These are phyloP conservation scores for Dermochelys coriacea DNA, from an alignment of 2,797 vertebrate genomes.

Conservation along the genomic window DNA sequence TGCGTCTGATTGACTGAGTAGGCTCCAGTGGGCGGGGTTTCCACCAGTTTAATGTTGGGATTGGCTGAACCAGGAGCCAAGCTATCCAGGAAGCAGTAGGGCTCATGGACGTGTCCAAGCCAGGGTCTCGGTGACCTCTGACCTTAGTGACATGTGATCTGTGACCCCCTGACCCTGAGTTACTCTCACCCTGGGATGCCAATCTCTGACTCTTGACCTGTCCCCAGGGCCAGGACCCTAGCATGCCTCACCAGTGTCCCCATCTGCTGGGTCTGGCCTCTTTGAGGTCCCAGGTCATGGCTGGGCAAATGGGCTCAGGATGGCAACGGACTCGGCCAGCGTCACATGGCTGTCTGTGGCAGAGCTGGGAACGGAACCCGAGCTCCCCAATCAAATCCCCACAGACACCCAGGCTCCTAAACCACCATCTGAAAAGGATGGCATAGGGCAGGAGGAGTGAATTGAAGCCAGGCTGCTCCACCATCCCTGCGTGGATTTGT, in stretches of 20 bases:
- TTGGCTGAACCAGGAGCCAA: neutral
- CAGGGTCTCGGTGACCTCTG: neutral
- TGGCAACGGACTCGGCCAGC: neutral
- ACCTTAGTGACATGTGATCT: neutral
- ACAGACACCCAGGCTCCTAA: neutral
- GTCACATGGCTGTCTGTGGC: neutral
- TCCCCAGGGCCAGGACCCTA: neutral
- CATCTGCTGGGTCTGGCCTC: neutral
- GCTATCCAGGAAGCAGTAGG: too few species aligned
- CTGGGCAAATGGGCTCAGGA: neutral
- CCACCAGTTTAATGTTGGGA: neutral
- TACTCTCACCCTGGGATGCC: neutral
- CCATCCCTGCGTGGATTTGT: neutral
- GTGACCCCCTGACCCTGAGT: neutral
- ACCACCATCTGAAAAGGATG: neutral
- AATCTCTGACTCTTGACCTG: neutral
- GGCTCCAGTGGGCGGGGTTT: neutral
- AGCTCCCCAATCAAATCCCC: neutral
- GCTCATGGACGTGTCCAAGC: neutral
- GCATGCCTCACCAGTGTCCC: too few species aligned
- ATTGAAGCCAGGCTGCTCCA: neutral
- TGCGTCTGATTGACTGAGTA: neutral
- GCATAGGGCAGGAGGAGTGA: too few species aligned
- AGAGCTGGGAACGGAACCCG: neutral
- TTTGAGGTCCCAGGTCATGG: neutral